Base-by-base conservation (phyloP, 2,888 invertebrate species). In the Lysandra coridon region DNA sequence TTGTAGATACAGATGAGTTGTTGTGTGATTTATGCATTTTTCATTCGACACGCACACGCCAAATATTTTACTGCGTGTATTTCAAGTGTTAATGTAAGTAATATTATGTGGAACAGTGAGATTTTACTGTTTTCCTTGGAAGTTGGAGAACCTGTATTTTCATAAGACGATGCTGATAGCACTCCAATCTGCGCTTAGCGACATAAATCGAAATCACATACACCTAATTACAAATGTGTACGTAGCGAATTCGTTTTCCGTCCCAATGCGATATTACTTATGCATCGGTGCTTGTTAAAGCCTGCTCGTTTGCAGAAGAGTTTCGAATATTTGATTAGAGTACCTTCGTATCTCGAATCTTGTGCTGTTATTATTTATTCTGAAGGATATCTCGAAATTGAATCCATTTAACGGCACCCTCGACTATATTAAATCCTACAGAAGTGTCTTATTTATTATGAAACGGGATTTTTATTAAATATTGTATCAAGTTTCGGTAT, bases 251-350 rank as follows among this genome's bases (percentile, higher is more conserved):
- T 75, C 44, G 33, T 89, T 91, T 92, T 89, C 90, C 89, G 88
- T 90, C 90, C 90, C 90, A 89, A 90, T 87, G 87, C 89, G 88
- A 90, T 90, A 91, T 91, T 89, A 90, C 89, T 90, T 92, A 90
- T 91, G 90, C 91, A 89, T 88, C 88, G 87, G 83, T 87, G 87
- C 88, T 86, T 86, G 84, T 83, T 85, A 84, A 84, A 85, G 86
- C 64, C 85, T 82, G 85, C 86, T 88, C 88, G 87, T 88, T 91
- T 89, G 88, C 89, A 88, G 89, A 89, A 88, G 89, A 89, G 90
- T 90, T 87, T 88, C 85, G 91, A 92, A 92, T 92, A 92, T 92
- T 92, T 91, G 92, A 92, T 92, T 90, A 91, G 89, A 88, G 87
- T 85, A 86, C 87, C 87, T 89, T 89, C 88, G 90, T 91, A 90